Evolutionary conservation across 2,888 invertebrate genomes (phyloP), one percentile per base, ranked within the genome.

Genomic region (Aphelenchoides bicaudatus): DNA sequence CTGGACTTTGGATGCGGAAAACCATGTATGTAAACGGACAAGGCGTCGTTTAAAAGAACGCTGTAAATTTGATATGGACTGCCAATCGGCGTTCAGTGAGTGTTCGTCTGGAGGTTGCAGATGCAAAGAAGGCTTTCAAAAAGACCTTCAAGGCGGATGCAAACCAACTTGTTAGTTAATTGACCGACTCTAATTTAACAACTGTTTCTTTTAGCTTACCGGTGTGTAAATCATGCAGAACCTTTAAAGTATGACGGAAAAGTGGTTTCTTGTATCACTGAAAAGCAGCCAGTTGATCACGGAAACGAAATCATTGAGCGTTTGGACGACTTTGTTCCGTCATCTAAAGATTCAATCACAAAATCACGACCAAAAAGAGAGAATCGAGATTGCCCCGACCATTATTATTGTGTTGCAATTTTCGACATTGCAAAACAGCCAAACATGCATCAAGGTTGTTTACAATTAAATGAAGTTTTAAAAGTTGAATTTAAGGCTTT

Each of bases 111-210:
- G 74, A 8, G 74, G 74, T 0, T 75, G 75, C 58, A 61, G 74
- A 10, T 75, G 75, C 56, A 75, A 75, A 52, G 39, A 56, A 27
- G 75, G 75, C 49, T 75, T 75, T 60, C 72, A 75, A 58, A 56
- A 73, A 52, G 73, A 75, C 47, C 72, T 73, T n/a, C 63, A 64
- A 49, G 75, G 74, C 19, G 75, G 75, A 8, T 75, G 75, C 62
- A 71, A 74, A 49, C 73, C 75, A 0, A 67, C 70, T 37, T 63
- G 71, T 72, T n/a, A n/a, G n/a, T n/a, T n/a, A 56, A 58, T 60
- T 19, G n/a, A 43, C 1, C 2, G 3, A 3, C 43, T 25, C 1
- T 43, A 43, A 10, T 43, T 43, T 10, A 43, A 43, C 2, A 43
- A 1, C 27, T n/a, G n/a, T n/a, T n/a, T n/a, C n/a, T 57, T 69